These are phyloP conservation scores for Galago senegalensis DNA, from an alignment of 2,797 vertebrate genomes.

Conservation along the genomic window DNA sequence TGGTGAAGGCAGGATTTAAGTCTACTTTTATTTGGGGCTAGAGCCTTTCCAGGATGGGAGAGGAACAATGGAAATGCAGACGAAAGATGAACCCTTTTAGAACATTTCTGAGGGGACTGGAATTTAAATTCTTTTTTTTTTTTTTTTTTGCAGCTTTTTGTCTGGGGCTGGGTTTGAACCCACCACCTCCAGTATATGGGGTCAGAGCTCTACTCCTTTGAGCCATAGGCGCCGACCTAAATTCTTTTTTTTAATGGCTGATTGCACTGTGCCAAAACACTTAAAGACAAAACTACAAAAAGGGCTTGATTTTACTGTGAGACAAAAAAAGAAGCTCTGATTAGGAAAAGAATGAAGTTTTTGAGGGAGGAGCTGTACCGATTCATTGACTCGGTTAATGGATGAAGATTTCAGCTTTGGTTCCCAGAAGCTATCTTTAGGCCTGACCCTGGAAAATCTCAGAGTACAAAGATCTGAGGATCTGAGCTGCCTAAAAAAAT, in stretches of 20 bases:
- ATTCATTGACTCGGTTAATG: neutral
- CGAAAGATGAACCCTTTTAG: neutral
- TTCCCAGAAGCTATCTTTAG: neutral
- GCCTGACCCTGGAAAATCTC: neutral
- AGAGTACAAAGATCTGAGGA: neutral
- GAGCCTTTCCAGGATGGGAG: neutral
- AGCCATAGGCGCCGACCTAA: too few relatives aligned
- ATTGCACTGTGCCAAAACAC: too few relatives aligned
- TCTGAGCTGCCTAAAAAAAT: neutral
- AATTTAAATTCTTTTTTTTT: neutral
- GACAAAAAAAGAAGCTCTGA: neutral
- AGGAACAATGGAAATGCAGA: neutral
- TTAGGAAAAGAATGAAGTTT: neutral
- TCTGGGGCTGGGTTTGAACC: too few relatives aligned
- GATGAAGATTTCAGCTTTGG: neutral
- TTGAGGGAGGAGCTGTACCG: neutral
- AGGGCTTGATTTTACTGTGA: too few relatives aligned
- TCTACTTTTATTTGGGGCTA: neutral
- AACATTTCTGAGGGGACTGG: neutral
- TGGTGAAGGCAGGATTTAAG: neutral
- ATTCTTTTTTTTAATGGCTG: too few relatives aligned
- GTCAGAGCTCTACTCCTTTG: too few relatives aligned
- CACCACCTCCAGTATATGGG: too few relatives aligned
- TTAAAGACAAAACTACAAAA: too few relatives aligned
- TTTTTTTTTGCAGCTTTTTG: too few relatives aligned